Conservation (phyloP, 2,797 vertebrate species). For the Alauda arvensis region DNA sequence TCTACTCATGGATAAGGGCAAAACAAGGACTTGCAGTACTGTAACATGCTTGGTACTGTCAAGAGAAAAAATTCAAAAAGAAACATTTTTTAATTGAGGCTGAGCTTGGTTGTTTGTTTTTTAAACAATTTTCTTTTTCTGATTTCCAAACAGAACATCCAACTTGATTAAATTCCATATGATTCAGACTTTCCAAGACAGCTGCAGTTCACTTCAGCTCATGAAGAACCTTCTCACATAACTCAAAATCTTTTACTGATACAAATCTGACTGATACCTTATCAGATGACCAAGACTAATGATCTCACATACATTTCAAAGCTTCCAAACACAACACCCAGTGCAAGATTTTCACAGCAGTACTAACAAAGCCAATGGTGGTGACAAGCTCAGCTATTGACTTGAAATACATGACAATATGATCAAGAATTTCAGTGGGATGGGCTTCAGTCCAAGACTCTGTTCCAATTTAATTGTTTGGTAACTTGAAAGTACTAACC, state of each 20-base stretch:
- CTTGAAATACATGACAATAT: not conserved
- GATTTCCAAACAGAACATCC: not conserved
- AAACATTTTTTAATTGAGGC: not conserved
- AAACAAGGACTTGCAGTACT: not conserved
- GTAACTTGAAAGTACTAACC: not conserved
- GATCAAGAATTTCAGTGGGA: not conserved
- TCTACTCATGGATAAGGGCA: not conserved
- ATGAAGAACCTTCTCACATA: not conserved
- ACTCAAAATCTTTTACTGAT: not conserved
- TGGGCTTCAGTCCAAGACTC: not conserved
- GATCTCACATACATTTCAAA: not conserved
- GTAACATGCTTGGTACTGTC: not conserved
- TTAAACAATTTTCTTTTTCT: not conserved
- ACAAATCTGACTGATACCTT: not conserved
- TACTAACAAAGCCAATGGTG: not conserved
- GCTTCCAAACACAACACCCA: not conserved
- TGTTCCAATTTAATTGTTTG: not conserved
- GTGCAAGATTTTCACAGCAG: not conserved
- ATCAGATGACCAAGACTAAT: not conserved
- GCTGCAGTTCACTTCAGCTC: not conserved
- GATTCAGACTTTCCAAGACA: not conserved
- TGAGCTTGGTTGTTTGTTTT: not conserved
- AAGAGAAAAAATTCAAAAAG: not conserved
- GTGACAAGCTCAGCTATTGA: not conserved
- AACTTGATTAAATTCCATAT: not conserved